These are phyloP conservation scores for Molossus molossus DNA, from an alignment of 2,797 vertebrate genomes.

Conservation along the genomic window DNA sequence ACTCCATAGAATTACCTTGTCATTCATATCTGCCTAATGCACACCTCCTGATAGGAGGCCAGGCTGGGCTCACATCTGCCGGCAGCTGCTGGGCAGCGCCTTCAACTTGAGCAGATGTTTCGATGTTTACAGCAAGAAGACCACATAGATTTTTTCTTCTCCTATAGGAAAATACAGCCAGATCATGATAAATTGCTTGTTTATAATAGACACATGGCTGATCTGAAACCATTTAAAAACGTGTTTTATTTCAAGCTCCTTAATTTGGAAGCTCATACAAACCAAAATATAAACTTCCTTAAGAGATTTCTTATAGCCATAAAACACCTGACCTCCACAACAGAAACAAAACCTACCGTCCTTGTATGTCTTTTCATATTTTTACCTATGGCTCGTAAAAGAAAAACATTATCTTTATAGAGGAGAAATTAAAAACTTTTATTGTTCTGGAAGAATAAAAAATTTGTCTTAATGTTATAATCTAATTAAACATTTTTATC, in stretches of 20 bases:
- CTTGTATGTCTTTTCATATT: conserved; percentile 35
- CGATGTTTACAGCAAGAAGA: conserved; percentile 63
- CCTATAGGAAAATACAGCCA: conserved; percentile 75
- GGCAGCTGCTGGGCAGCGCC: background rate
- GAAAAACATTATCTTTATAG: conserved; percentile 7
- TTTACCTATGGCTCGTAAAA: conserved; percentile 27
- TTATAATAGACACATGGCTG: conserved; percentile 63
- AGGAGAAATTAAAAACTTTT: conserved; percentile 26
- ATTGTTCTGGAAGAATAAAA: background rate
- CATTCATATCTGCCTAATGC: background rate
- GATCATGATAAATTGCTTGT: conserved; percentile 80
- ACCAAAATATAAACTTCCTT: conserved; percentile 63
- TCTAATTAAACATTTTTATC: background rate
- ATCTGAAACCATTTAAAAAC: conserved; percentile 75
- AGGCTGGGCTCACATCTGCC: conserved; percentile 51
- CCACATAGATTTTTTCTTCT: conserved; percentile 59
- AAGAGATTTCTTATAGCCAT: background rate
- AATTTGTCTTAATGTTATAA: background rate
- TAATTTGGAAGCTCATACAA: conserved; percentile 64
- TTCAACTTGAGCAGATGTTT: conserved; percentile 74
- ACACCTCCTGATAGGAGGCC: conserved; percentile 6
- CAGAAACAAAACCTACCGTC: background rate
- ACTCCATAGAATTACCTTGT: conserved; percentile 54
- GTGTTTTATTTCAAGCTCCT: conserved; percentile 69
- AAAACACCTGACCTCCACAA: conserved; percentile 55